phyloP scores from a whole-genome alignment of 2,797 vertebrate species.

The Ceryle rudis region DNA sequence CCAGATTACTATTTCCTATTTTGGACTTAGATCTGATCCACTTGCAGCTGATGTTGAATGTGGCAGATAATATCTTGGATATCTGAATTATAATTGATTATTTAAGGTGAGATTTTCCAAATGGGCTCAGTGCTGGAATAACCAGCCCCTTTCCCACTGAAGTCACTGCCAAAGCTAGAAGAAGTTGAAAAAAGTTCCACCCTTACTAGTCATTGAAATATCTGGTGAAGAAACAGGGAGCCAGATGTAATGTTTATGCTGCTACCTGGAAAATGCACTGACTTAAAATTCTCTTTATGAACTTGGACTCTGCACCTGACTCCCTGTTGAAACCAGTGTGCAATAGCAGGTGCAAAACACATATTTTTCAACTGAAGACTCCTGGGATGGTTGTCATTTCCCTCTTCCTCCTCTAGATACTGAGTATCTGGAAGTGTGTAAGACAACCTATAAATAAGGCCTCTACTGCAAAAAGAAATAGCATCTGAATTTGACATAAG shows the following conservation, averaged over 20 bases:
- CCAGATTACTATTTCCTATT: slow-evolving; percentile 41
- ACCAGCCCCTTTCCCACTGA: background rate
- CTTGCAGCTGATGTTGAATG: slow-evolving; percentile 9
- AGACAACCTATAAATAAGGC: background rate
- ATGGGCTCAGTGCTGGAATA: background rate
- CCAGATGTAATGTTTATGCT: background rate
- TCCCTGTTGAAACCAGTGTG: background rate
- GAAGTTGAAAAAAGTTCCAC: background rate
- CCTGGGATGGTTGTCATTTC: background rate
- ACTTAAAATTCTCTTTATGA: background rate
- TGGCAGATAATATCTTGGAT: background rate
- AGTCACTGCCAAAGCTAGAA: background rate
- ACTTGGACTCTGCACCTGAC: background rate
- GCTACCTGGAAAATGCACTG: background rate
- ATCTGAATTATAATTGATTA: slow-evolving; percentile 41
- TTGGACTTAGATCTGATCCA: slow-evolving; percentile 19
- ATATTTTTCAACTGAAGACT: background rate
- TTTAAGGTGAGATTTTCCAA: slow-evolving; percentile 48
- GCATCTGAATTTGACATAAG: background rate
- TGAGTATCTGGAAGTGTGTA: background rate
- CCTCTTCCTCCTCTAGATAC: background rate
- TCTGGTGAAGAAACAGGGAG: background rate
- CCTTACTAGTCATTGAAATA: background rate
- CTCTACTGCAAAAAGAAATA: background rate
- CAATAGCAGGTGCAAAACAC: background rate